Evolutionary conservation across 2,797 vertebrate species (phyloP), one percentile per base, ranked within the genome.

Genomic region (Uromys caudimaculatus): DNA sequence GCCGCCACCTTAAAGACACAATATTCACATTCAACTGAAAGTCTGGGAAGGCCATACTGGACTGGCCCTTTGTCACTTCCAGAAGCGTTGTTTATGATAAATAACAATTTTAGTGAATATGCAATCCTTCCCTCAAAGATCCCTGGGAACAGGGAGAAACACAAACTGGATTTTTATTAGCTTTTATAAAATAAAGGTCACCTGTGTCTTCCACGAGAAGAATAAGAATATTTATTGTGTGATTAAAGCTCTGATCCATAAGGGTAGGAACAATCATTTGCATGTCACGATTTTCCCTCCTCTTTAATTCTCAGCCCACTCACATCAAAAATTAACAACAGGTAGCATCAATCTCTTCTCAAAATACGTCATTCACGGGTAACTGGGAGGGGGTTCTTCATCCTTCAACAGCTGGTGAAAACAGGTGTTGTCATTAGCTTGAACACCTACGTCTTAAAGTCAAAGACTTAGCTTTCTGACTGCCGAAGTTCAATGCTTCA

Each of bases 271-370:
- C 76, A 79, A 95, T 90, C 95, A 89, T 94, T 97, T 91, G 90
- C 56, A 32, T 16, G 32, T 94, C 96, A 97, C 58, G 75, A 95
- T 95, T 97, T 96, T 92, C 92, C 97, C 16, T 1, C 95, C 97
- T 97, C 94, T 89, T 97, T 91, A 69, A 93, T 89, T 96, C 92
- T 93, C 97, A 93, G 52, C 97, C 97, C 92, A 97, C 97, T 94
- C 96, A 58, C 78, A 87, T 96, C 95, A 97, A 91, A 97, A 97
- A 96, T 96, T 96, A 91, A 96, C 96, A 97, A 97, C 97, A 97
- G 92, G 92, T 91, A 96, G 90, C 95, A 93, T 97, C 95, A 95
- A 87, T 96, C 93, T 96, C 38, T 75, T 87, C 90, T 95, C 89
- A 93, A 75, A 95, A 89, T 86, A 73, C 5, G 58, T 44, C 76